phyloP scores from a whole-genome alignment of 2,797 vertebrate species.

The Sebastes ruberrimus region DNA sequence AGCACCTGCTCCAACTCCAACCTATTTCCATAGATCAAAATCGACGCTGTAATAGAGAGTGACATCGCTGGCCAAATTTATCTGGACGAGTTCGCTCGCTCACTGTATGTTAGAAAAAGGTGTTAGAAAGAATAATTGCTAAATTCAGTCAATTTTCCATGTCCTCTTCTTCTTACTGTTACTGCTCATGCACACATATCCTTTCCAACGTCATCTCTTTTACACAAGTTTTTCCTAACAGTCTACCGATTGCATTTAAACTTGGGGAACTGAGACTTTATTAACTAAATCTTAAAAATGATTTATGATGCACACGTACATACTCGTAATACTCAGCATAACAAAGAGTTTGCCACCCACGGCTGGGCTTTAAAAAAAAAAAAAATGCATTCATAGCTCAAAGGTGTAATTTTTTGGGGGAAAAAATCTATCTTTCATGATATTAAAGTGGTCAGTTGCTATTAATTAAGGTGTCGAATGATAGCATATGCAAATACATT shows the following conservation, averaged over 20 bases:
- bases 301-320: neutral
- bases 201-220: neutral
- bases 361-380: neutral
- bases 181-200: neutral
- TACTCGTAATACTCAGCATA: neutral
- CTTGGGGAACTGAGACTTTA: neutral
- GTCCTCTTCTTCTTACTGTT: neutral
- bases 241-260: neutral
- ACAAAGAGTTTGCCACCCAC: constrained; percentile 4
- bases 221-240: neutral
- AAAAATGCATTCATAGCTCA: neutral
- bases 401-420: neutral
- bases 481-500: constrained; percentile 18
- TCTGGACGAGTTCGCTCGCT: too few relatives aligned
- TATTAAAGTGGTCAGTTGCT: neutral
- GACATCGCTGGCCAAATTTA: too few relatives aligned
- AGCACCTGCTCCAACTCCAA: too few relatives aligned
- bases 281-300: neutral
- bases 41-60: too few relatives aligned
- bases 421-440: neutral
- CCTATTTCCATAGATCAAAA: too few relatives aligned
- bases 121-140: constrained; percentile 28
- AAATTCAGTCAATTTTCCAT: neutral
- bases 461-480: constrained; percentile 18
- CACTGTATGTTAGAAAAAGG: too few relatives aligned